These are phyloP conservation scores for Nebria ingens DNA, from an alignment of 1,140 invertebrate genomes.

Conservation along the genomic window DNA sequence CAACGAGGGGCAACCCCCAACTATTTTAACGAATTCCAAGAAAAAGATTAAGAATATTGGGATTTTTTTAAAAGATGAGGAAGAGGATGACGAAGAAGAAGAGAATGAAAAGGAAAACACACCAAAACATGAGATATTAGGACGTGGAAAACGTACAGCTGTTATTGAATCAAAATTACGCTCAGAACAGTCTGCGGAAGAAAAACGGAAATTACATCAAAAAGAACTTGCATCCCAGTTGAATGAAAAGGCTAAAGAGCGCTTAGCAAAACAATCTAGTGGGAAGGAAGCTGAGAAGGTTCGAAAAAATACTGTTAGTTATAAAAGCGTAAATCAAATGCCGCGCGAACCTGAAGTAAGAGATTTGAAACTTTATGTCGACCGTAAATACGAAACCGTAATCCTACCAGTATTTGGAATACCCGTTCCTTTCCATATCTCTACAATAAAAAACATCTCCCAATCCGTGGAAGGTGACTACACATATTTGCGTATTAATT, in stretches of 20 bases:
- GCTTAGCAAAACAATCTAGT: slow-evolving; percentile 77
- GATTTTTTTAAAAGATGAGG: slow-evolving; percentile 92
- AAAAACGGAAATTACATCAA: slow-evolving; percentile 94
- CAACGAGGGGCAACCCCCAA: slow-evolving; percentile 75
- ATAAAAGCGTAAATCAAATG: slow-evolving; percentile 86
- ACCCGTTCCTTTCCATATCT: slow-evolving; percentile 96
- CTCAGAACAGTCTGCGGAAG: slow-evolving; percentile 92
- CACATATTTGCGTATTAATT: slow-evolving; percentile 97
- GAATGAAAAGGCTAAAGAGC: slow-evolving; percentile 86
- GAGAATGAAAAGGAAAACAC: slow-evolving; percentile 58
- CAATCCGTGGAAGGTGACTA: slow-evolving; percentile 98
- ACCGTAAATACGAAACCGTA: slow-evolving; percentile 95
- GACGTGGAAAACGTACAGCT: slow-evolving; percentile 82
- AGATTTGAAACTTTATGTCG: slow-evolving; percentile 91
- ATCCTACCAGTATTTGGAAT: slow-evolving; percentile 94
- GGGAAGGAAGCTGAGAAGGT: slow-evolving; percentile 83
- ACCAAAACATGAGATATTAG: slow-evolving; percentile 50
- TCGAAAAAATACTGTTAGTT: slow-evolving; percentile 90
- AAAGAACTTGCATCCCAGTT: slow-evolving; percentile 83
- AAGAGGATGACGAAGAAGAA: slow-evolving; percentile 71
- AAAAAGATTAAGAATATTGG: slow-evolving; percentile 95
- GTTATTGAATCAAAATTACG: slow-evolving; percentile 91
- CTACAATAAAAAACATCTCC: slow-evolving; percentile 97
- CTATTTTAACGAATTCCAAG: slow-evolving; percentile 83
- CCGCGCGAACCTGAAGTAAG: slow-evolving; percentile 89